Evolutionary conservation across 2,888 invertebrate genomes (phyloP).

Genomic region (Elegia similella): DNA sequence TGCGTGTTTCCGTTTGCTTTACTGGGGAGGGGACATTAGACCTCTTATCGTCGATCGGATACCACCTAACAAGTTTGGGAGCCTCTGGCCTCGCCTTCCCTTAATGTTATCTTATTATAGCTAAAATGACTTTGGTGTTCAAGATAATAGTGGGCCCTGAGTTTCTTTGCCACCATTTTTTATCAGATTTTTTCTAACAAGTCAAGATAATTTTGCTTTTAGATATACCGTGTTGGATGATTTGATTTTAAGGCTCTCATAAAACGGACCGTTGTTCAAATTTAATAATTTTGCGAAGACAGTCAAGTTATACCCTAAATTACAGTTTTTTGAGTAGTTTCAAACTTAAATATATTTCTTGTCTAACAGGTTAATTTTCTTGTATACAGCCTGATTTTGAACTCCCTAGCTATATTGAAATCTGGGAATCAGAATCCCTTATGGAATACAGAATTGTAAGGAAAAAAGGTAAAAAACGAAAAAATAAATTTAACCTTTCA

Average conservation of each 20-base stretch:
- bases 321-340: background rate
- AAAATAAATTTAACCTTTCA: too few relatives aligned
- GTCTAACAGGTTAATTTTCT: background rate
- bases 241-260: constrained; percentile 54
- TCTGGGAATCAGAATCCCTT: too few relatives aligned
- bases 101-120: constrained; percentile 82
- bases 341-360: background rate
- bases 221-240: constrained; percentile 68
- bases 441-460: too few relatives aligned
- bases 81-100: constrained; percentile 50
- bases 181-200: constrained; percentile 54
- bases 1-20: background rate
- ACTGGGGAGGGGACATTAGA: background rate
- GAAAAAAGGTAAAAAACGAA: too few relatives aligned
- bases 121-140: constrained; percentile 82
- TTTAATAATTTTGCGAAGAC: constrained; percentile 17
- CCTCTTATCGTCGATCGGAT: background rate
- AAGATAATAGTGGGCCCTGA: constrained; percentile 73
- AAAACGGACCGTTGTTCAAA: constrained; percentile 15
- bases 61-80: constrained; percentile 44
- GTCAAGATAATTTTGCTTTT: constrained; percentile 67
- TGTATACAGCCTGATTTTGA: too few relatives aligned
- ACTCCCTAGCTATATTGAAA: too few relatives aligned
- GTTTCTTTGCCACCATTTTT: constrained; percentile 65
- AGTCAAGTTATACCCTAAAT: background rate